Conservation (phyloP, 2,797 vertebrate species). For the Nasua narica region DNA sequence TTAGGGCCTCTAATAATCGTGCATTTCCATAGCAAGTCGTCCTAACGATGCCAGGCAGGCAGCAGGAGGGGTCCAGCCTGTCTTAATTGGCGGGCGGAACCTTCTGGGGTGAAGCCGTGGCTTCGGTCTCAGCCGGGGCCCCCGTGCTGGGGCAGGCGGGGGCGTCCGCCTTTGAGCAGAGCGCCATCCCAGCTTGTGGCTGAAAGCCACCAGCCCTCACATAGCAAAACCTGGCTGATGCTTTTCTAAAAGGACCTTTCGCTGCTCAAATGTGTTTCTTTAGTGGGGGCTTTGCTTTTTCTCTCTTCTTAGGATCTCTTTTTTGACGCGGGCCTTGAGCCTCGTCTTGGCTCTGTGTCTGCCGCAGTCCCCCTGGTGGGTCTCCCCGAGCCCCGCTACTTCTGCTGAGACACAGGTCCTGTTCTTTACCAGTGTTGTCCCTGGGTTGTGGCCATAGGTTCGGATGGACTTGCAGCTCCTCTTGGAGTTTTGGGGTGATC, state of each 20-base stretch:
- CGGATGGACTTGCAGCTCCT: background rate
- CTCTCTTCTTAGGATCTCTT: background rate
- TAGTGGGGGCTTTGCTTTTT: background rate
- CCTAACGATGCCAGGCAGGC: conserved; percentile 50
- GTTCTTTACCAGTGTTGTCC: rapidly evolving
- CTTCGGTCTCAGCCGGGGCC: background rate
- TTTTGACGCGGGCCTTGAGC: background rate
- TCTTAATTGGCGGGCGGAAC: conserved; percentile 33
- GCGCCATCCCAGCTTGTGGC: background rate
- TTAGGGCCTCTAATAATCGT: conserved; percentile 60
- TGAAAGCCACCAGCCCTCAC: background rate
- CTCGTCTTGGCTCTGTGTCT: background rate
- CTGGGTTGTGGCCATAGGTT: background rate
- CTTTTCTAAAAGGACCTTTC: background rate
- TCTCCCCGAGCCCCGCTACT: rapidly evolving
- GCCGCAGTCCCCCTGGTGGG: rapidly evolving
- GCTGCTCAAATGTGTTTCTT: background rate
- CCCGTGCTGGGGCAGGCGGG: background rate
- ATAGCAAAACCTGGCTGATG: background rate
- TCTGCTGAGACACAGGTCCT: rapidly evolving
- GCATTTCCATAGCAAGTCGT: conserved; percentile 38
- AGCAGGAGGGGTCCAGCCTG: conserved; percentile 47
- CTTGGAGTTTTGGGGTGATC: background rate
- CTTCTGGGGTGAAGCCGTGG: background rate
- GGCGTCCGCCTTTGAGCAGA: background rate